Conservation (phyloP, 2,113 vertebrate genomes). For the Scatophagus argus region DNA sequence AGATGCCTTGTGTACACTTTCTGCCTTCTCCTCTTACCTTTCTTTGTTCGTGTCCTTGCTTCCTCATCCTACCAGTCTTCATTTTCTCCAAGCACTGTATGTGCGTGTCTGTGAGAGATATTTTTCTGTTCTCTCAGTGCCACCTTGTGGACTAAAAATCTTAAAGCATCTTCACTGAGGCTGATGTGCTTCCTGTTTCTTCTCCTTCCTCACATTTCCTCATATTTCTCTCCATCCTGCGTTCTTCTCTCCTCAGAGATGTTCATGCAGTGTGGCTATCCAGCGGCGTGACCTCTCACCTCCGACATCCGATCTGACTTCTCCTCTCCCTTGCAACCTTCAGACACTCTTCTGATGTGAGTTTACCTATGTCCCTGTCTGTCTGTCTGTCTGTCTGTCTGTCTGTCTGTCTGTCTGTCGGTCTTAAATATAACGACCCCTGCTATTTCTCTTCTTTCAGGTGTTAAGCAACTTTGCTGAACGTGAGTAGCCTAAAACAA, state of each 20-base stretch:
- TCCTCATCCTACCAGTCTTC: too few species aligned
- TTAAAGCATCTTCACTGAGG: not conserved
- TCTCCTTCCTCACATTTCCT: not conserved
- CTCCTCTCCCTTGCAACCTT: conserved; percentile 21
- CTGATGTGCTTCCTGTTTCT: not conserved
- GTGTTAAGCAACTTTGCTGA: conserved; percentile 78
- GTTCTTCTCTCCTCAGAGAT: conserved; percentile 31
- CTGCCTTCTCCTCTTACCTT: not conserved
- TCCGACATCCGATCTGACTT: conserved; percentile 39
- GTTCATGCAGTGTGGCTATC: conserved; percentile 39
- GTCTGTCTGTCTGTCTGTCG: not conserved
- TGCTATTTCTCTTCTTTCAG: conserved; percentile 52
- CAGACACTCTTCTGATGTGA: conserved; percentile 79
- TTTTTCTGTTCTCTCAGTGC: conserved; percentile 20
- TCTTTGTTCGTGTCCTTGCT: too few species aligned
- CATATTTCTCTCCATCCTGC: not conserved
- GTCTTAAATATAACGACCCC: not conserved
- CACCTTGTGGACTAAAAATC: conserved; percentile 59
- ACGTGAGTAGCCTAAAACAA: conserved; percentile 70
- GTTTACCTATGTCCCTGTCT: not conserved
- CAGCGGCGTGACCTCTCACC: conserved; percentile 34
- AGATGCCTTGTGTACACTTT: not conserved
- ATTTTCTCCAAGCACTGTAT: not conserved
- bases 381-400: not conserved
- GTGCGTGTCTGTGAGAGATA: not conserved